A percentile compares a stretch with the other conserved stretches of the same genome.
phyloP scores from a whole-genome alignment of 2,888 invertebrate species.

The Hydrotaea diabolus region DNA sequence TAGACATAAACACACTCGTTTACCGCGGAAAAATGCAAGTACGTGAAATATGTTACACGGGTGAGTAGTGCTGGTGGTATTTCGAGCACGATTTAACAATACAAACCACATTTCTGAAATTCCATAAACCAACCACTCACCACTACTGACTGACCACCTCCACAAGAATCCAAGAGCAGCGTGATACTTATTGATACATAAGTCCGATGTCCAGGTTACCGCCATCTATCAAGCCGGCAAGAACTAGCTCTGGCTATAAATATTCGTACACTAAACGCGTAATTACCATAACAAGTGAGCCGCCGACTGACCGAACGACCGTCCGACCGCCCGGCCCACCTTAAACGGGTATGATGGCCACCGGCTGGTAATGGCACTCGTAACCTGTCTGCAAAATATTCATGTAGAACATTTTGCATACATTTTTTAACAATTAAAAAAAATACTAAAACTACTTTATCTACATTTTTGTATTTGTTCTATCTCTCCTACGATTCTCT shows the following conservation, averaged over 20 bases:
- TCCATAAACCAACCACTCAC: conserved; percentile 5
- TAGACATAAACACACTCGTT: not conserved
- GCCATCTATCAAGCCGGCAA: not conserved
- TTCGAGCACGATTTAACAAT: conserved; percentile 37
- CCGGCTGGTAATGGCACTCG: not conserved
- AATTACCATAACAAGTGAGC: conserved; percentile 26
- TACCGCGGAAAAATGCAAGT: too few species aligned
- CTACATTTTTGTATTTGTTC: not conserved
- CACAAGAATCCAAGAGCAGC: not conserved
- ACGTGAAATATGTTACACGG: conserved; percentile 13
- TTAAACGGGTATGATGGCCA: not conserved
- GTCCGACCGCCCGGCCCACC: not conserved
- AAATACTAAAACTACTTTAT: not conserved
- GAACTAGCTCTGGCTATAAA: not conserved
- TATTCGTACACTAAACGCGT: not conserved
- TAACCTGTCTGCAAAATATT: too few species aligned
- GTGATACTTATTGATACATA: too few species aligned
- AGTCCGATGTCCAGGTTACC: not conserved
- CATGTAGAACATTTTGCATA: too few species aligned
- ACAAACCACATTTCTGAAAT: conserved; percentile 44
- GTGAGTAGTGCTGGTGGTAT: conserved; percentile 17
- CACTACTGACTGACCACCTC: not conserved
- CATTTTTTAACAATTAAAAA: not conserved
- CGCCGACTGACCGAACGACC: not conserved
- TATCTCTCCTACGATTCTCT: too few species aligned